Base-by-base conservation (phyloP, 2,888 invertebrate species). In the Germaria angustata region DNA sequence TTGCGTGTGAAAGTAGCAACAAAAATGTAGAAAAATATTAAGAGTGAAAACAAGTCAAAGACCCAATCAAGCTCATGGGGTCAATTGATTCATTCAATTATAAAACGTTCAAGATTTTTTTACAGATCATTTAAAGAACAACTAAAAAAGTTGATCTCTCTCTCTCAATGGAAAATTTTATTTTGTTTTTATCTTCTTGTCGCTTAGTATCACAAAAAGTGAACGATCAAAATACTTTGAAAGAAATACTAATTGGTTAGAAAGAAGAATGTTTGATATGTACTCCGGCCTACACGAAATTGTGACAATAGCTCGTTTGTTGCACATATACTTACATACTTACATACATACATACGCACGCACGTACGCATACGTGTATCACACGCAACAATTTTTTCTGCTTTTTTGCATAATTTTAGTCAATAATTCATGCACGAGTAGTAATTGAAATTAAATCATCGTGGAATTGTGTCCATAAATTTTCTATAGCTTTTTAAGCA, bases 81-180 rank as follows among this genome's bases (percentile, higher is more conserved):
- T 85, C 85, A 85, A 85, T 85, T 85, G 82, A 82, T 84, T 75
- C 69, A 81, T 82, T 83, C 82, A 83, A 81, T 84, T 83, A 75
- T 78, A 79, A 65, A 41, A 79, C 53, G 61, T 72, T 66, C 66
- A 32, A 36, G 17, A 41, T 44, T 51, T 32, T 73, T 71, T 55
- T 76, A 17, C 32, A 59, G 49, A 59, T 39, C 57, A 59, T 59
- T 72, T 66, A 72, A 61, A 57, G 39, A 53, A 53, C 2, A 53
- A 63, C 53, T 46, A 20, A 36, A 66, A 71, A 65, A 53, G 36
- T 22, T 55, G 24, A 46, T 46, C 46, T 66, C 32, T n/a, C n/a
- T n/a, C n/a, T n/a, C n/a, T n/a, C 1, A 51, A 59, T 51, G 41
- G 32, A 66, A 9, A 55, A 24, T 53, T 41, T 44, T 1, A 24